phyloP scores from a whole-genome alignment of 1,140 invertebrate genomes.

The Sipha flava region DNA sequence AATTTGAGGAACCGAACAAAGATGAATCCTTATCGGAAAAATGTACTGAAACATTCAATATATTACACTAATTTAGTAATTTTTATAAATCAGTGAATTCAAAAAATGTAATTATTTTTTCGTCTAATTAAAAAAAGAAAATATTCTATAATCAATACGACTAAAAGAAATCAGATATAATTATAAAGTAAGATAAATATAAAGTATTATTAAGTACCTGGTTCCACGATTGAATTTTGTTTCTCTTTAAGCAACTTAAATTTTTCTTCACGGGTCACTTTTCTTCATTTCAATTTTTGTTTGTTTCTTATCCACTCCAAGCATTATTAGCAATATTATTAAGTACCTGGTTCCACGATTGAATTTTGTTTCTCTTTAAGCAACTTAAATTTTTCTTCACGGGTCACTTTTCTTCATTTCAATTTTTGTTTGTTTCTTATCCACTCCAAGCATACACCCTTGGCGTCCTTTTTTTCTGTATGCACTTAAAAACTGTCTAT shows the following conservation, averaged over 20 bases:
- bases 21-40: too few species aligned
- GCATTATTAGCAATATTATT: too few species aligned
- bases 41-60: too few species aligned
- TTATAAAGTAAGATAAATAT: too few species aligned
- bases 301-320: conserved; percentile 12
- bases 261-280: background rate
- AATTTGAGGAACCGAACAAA: too few species aligned
- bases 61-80: background rate
- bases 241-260: background rate
- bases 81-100: background rate
- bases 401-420: background rate
- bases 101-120: background rate
- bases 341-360: background rate
- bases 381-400: background rate
- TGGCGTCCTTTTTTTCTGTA: conserved; percentile 26
- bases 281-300: background rate
- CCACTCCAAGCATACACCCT: conserved; percentile 23
- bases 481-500: conserved; percentile 33
- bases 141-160: background rate
- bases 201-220: too few species aligned
- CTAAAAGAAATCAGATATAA: background rate
- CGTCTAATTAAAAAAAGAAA: background rate
- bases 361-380: background rate
- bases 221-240: background rate
- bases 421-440: background rate